Evolutionary conservation across 2,113 vertebrate genomes (phyloP), one percentile per base, ranked within the genome.

Genomic region (Apodemus sylvaticus): DNA sequence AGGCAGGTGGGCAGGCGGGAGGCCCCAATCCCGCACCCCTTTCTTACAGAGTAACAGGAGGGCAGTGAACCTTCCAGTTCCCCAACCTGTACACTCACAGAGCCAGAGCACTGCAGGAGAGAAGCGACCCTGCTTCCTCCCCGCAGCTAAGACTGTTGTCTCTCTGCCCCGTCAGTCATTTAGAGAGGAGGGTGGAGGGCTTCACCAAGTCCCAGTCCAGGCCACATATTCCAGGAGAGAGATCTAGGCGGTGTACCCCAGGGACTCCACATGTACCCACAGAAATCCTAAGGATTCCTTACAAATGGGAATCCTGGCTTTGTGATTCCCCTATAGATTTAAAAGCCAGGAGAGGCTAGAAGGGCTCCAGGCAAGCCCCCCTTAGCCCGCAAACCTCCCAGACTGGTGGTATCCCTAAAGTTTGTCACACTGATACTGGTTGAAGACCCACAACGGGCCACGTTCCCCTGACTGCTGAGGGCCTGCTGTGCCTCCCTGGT

Each of bases 1-100:
- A 62, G 24, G 85, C 73, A 85, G 86, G 51, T 7, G 0, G 7
- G 2, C 1, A 0, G 14, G 2, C 1, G 0, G 14, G 53, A 64
- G 20, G 31, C 39, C 90, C 62, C 16, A 1, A 2, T 22, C 68
- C 83, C 13, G 24, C 62, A 12, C 42, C 78, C 58, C 71, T 3
- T 68, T 36, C 31, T 68, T 42, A 13, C 13, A 29, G 31, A 4
- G 66, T 13, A 51, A 68, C 51, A 7, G 66, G 70, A 7, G 60
- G 77, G 14, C 4, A 39, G 26, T 36, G 8, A 42, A 16, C 31
- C 31, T 4, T 39, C 78, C 1, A 0, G 42, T 66, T 60, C 20
- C 13, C 4, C 1, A 24, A 29, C 22, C 19, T 1, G 51, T 17
- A 19, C 0, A 1, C 42, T 70, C 13, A 13, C 16, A 8, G 82